Percentiles rank a stretch among this genome's conserved stretches.
Evolutionary conservation across 1,140 invertebrate species (phyloP).

Genomic region (Orchestia grillus): DNA sequence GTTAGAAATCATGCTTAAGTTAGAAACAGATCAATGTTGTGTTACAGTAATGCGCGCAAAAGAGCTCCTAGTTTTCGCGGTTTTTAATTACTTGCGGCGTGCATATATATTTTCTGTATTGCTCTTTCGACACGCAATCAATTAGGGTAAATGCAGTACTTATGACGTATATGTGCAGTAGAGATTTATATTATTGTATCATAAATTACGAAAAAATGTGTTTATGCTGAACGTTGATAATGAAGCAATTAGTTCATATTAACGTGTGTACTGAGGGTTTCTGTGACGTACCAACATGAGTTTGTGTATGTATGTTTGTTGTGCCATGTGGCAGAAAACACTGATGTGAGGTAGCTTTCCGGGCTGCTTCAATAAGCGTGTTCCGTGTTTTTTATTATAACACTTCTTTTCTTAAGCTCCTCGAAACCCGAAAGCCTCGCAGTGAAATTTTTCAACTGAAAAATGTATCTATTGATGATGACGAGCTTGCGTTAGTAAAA

Average conservation of each 20-base stretch:
- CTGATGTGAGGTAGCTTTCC: no score
- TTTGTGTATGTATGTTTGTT: no score
- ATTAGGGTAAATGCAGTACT: neutral
- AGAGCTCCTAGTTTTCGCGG: neutral
- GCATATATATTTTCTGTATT: neutral
- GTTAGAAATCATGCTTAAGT: neutral
- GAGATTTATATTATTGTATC: neutral
- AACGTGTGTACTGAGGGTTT: neutral
- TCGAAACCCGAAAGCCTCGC: no score
- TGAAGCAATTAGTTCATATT: neutral
- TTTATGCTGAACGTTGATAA: neutral
- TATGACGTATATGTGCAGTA: neutral
- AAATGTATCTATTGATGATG: neutral
- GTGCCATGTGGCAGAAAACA: no score
- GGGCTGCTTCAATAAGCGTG: neutral
- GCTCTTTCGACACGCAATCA: neutral
- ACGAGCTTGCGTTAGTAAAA: neutral
- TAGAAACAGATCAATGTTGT: neutral
- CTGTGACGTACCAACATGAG: neutral
- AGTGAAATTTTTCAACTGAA: no score
- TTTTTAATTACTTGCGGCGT: neutral
- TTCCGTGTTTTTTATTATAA: neutral
- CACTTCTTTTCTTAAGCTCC: no score
- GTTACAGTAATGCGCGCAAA: neutral
- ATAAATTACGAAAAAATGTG: neutral